Percentiles rank a stretch among this genome's conserved stretches.
These are phyloP conservation scores for Plebejus argus DNA, from an alignment of 2,888 invertebrate species.

Conservation along the genomic window DNA sequence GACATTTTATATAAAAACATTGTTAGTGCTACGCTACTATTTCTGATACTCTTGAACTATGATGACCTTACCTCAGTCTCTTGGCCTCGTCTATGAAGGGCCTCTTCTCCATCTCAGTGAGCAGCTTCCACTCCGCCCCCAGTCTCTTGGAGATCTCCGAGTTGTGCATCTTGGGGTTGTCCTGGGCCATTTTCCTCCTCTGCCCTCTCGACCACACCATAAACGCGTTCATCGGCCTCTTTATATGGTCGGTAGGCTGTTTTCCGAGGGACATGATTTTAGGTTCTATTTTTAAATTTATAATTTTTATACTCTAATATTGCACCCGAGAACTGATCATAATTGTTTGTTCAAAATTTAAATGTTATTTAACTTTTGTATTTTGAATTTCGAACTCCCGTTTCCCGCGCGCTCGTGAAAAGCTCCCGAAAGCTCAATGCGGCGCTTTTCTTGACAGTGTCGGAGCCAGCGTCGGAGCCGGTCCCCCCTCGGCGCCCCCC, in stretches of 20 bases:
- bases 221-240: slow-evolving; percentile 96
- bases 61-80: slow-evolving; percentile 84
- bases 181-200: slow-evolving; percentile 94
- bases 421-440: slow-evolving; percentile 79
- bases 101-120: slow-evolving; percentile 91
- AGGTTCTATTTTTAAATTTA: slow-evolving; percentile 26
- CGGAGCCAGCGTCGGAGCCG: slow-evolving; percentile 65
- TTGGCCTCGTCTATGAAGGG: slow-evolving; percentile 96
- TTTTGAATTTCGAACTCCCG: slow-evolving; percentile 38
- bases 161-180: slow-evolving; percentile 97
- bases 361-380: not conserved
- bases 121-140: slow-evolving; percentile 93
- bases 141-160: slow-evolving; percentile 94
- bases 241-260: slow-evolving; percentile 87
- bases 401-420: slow-evolving; percentile 68
- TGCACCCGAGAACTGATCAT: slow-evolving; percentile 29
- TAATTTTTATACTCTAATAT: slow-evolving; percentile 24
- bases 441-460: slow-evolving; percentile 76
- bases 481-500: slow-evolving; percentile 58
- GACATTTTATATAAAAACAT: too few relatives aligned
- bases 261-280: slow-evolving; percentile 68
- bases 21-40: not conserved
- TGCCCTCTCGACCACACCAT: slow-evolving; percentile 97
- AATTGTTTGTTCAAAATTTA: slow-evolving; percentile 17
- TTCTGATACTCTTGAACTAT: not conserved